phyloP scores from a whole-genome alignment of 2,113 vertebrate genomes.

The Chionomys nivalis region DNA sequence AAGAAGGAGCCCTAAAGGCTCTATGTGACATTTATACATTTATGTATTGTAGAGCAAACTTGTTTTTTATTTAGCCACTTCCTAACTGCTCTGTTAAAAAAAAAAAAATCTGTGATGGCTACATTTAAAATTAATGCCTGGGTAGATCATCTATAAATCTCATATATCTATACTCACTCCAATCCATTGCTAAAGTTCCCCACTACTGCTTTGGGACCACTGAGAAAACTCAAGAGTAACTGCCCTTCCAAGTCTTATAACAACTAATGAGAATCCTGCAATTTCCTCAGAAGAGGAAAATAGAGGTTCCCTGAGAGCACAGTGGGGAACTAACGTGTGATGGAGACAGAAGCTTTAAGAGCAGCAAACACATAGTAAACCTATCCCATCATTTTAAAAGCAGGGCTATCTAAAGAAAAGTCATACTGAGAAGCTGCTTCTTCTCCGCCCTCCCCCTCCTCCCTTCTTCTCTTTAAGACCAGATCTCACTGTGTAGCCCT shows the following conservation, averaged over 20 bases:
- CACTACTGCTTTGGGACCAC: not conserved
- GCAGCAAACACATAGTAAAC: not conserved
- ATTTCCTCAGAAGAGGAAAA: not conserved
- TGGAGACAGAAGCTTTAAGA: not conserved
- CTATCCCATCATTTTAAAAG: constrained; percentile 44
- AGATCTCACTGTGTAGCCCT: not conserved
- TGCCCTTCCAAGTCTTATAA: not conserved
- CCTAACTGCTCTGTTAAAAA: constrained; percentile 5
- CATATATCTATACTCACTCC: not conserved
- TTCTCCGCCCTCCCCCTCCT: too few species aligned
- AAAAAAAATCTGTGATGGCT: not conserved
- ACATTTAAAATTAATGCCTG: constrained; percentile 37
- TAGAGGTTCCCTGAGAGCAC: not conserved
- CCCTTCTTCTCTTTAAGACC: not conserved
- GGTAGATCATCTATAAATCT: constrained; percentile 12
- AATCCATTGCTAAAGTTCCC: constrained; percentile 27
- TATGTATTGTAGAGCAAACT: constrained; percentile 5
- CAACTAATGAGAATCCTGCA: not conserved
- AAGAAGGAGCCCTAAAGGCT: constrained; percentile 13
- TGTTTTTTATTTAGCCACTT: constrained; percentile 15
- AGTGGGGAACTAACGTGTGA: not conserved
- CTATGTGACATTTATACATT: not conserved
- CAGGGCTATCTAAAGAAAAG: constrained; percentile 14
- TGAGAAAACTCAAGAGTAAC: not conserved
- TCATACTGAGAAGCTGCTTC: not conserved